These are phyloP conservation scores for Papilio elwesi DNA, from an alignment of 2,888 invertebrate species.

Conservation along the genomic window DNA sequence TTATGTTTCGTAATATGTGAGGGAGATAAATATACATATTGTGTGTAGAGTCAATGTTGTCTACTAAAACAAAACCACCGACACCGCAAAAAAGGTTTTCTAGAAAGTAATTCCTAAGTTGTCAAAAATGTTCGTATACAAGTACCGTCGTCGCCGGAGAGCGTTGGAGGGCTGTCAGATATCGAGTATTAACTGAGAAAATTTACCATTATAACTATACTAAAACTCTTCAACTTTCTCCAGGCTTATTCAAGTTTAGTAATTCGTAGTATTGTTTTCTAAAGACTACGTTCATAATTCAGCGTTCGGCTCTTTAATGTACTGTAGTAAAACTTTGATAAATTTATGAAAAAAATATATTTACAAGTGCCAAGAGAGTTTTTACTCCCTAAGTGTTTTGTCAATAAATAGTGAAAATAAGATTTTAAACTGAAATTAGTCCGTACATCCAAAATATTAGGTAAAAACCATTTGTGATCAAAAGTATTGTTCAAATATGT, in stretches of 20 bases:
- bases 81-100: conserved; percentile 47
- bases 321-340: background rate
- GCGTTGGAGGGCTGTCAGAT: conserved; percentile 28
- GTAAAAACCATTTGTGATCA: no score
- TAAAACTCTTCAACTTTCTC: conserved; percentile 34
- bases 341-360: background rate
- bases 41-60: background rate
- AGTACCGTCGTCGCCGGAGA: conserved; percentile 47
- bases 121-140: conserved; percentile 78
- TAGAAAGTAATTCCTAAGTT: conserved; percentile 71
- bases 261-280: conserved; percentile 39
- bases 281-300: background rate
- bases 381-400: no score
- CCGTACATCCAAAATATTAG: no score
- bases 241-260: conserved; percentile 16
- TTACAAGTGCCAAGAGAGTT: no score
- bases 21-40: no score
- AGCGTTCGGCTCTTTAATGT: background rate
- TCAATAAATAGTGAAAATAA: no score
- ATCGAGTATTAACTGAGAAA: conserved; percentile 31
- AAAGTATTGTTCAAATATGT: no score
- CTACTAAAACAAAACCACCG: conserved; percentile 41
- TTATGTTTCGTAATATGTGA: no score
- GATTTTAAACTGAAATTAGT: no score
- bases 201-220: conserved; percentile 32